Percentiles rank a stretch among this genome's conserved stretches.
phyloP scores from a whole-genome alignment of 2,797 vertebrate genomes.

The Melanotaenia parkinsoni region DNA sequence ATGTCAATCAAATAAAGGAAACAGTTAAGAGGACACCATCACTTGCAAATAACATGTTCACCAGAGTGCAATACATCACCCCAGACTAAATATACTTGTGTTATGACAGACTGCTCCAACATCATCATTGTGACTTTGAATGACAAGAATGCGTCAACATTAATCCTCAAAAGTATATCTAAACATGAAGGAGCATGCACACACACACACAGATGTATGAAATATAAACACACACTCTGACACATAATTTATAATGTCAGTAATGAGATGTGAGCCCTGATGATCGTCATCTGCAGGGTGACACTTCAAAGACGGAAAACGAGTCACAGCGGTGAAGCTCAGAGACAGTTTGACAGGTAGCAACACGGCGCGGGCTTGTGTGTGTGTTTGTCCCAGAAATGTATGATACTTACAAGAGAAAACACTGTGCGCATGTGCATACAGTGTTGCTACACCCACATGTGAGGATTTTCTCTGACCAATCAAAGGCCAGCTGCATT shows the following conservation, averaged over 20 bases:
- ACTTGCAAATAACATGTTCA: conserved; percentile 7
- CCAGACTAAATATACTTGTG: conserved; percentile 16
- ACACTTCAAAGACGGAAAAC: conserved; percentile 68
- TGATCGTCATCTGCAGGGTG: conserved; percentile 63
- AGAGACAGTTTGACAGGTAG: conserved; percentile 63
- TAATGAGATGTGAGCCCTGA: conserved; percentile 66
- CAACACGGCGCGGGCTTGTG: conserved; percentile 33
- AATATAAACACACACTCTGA: conserved; percentile 5
- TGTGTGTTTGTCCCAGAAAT: conserved; percentile 23
- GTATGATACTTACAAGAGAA: not conserved
- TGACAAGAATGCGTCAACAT: conserved; percentile 36
- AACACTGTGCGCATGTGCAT: not conserved
- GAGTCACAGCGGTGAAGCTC: conserved; percentile 45
- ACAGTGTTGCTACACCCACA: not conserved
- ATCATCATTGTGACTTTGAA: conserved; percentile 36
- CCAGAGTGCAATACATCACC: conserved; percentile 11
- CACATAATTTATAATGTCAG: conserved; percentile 49
- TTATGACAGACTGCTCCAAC: conserved; percentile 41
- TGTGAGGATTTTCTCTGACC: not conserved
- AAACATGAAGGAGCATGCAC: conserved; percentile 18
- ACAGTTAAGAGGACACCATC: not conserved
- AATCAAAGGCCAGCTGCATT: not conserved
- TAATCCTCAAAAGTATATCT: conserved; percentile 29
- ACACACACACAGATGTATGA: not conserved
- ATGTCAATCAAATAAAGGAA: conserved; percentile 19